Percentiles rank a stretch among this genome's conserved stretches.
Conservation (phyloP, 2,797 vertebrate species). For the Muraenolepis orangiensis region DNA sequence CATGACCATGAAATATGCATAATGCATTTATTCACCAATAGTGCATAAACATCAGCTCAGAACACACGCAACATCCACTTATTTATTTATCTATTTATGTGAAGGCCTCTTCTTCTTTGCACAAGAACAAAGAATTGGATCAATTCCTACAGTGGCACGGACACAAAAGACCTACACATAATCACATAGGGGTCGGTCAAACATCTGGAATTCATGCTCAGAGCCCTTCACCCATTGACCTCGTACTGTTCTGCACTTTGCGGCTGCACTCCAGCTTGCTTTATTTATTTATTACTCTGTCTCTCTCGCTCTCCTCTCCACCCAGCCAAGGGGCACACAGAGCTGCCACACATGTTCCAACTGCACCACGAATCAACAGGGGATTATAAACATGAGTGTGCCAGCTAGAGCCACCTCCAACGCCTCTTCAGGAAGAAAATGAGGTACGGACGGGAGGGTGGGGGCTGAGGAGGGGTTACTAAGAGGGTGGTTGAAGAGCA, state of each 20-base stretch:
- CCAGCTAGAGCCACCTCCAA: background rate
- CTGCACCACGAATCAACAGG: constrained; percentile 43
- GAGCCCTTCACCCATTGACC: background rate
- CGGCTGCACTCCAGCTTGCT: constrained; percentile 13
- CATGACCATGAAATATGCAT: background rate
- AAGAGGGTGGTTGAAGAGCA: background rate
- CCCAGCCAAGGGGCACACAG: constrained; percentile 11
- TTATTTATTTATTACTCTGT: no score
- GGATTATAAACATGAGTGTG: background rate
- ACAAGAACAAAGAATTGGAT: background rate
- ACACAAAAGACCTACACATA: background rate
- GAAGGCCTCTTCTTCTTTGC: background rate
- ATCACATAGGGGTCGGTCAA: background rate
- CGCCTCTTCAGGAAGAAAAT: background rate
- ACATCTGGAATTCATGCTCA: background rate
- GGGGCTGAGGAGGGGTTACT: no score
- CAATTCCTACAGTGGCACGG: background rate
- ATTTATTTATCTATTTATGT: background rate
- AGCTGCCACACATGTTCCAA: constrained; percentile 32
- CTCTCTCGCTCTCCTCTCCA: constrained; percentile 19
- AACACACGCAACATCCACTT: background rate
- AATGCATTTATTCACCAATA: background rate
- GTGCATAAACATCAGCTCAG: background rate
- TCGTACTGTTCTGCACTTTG: constrained; percentile 2
- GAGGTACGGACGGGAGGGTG: background rate